phyloP scores from a whole-genome alignment of 2,113 vertebrate species.

The Gadus macrocephalus region DNA sequence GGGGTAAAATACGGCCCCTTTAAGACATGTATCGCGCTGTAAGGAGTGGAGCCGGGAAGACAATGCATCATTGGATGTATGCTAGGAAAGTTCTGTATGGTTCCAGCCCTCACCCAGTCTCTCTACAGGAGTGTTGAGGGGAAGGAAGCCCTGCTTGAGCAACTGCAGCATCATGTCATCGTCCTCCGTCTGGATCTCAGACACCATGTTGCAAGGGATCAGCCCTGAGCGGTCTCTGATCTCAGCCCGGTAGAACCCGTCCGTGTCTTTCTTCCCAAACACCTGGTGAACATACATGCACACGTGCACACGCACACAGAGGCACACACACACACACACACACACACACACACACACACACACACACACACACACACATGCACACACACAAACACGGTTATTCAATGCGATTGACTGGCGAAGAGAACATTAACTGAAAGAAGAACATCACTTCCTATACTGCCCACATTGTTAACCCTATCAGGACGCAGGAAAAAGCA shows the following conservation, averaged over 20 bases:
- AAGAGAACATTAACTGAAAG: too few relatives aligned
- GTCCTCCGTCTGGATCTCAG: conserved; percentile 94
- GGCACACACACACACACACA: too few relatives aligned
- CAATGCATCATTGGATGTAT: too few relatives aligned
- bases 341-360: not conserved
- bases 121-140: conserved; percentile 92
- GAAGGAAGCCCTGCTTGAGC: conserved; percentile 92
- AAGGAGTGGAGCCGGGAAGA: too few relatives aligned
- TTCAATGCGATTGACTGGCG: too few relatives aligned
- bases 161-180: conserved; percentile 94
- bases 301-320: conserved; percentile 1
- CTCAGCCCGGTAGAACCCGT: conserved; percentile 94
- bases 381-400: too few relatives aligned
- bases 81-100: too few relatives aligned
- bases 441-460: too few relatives aligned
- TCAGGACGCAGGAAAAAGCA: too few relatives aligned
- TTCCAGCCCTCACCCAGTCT: conserved; percentile 76
- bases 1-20: too few relatives aligned
- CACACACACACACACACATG: not conserved
- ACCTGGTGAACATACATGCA: conserved; percentile 69
- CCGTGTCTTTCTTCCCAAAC: conserved; percentile 91
- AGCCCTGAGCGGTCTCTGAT: conserved; percentile 84
- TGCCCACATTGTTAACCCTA: too few relatives aligned
- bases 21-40: too few relatives aligned
- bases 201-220: conserved; percentile 98